phyloP scores from a whole-genome alignment of 2,888 invertebrate species.

The Liposcelis brunnea region DNA sequence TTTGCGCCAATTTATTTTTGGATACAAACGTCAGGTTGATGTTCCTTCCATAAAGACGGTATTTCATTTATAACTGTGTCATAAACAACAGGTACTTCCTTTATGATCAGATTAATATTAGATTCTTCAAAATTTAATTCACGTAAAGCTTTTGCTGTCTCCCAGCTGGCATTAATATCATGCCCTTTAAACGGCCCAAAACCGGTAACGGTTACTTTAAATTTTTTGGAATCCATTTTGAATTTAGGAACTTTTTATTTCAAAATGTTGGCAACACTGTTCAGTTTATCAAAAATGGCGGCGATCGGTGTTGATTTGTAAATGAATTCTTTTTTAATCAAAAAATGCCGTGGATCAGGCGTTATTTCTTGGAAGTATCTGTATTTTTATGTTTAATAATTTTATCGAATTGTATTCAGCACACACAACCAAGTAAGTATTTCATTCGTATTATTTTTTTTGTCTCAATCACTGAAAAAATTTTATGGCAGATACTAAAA shows the following conservation, averaged over 20 bases:
- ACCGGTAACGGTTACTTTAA: conserved; percentile 44
- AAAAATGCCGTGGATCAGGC: no score
- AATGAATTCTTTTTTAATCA: no score
- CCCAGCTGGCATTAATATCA: conserved; percentile 66
- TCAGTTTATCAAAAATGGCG: no score
- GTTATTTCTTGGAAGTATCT: no score
- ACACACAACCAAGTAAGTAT: no score
- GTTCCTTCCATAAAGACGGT: conserved; percentile 47
- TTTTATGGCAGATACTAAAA: no score
- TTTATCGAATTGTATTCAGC: no score
- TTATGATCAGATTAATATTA: conserved; percentile 30
- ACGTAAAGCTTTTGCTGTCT: conserved; percentile 48
- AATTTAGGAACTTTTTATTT: conserved; percentile 1
- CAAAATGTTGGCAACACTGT: no score
- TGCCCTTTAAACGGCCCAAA: conserved; percentile 65
- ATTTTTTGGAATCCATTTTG: not conserved
- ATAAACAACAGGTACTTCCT: conserved; percentile 57
- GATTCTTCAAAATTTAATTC: conserved; percentile 34
- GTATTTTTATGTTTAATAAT: no score
- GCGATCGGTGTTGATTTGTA: no score
- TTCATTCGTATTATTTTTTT: no score
- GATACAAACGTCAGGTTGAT: conserved; percentile 46
- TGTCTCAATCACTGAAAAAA: no score
- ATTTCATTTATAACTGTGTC: conserved; percentile 43
- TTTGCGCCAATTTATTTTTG: not conserved